phyloP scores from a whole-genome alignment of 2,888 invertebrate genomes.

The Phyllotreta striolata region DNA sequence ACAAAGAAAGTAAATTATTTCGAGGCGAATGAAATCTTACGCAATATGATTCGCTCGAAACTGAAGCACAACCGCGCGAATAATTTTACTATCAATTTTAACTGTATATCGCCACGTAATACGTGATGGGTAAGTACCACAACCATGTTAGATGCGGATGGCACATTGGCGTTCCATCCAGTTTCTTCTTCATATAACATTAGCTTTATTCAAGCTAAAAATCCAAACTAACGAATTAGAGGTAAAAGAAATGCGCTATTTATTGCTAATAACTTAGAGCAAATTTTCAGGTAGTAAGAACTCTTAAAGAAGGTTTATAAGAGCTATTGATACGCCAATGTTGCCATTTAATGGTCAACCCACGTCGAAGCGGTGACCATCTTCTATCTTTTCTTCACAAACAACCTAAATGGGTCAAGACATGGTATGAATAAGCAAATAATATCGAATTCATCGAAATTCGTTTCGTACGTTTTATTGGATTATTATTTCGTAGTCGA shows the following conservation, averaged over 20 bases:
- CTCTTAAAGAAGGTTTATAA: too few relatives aligned
- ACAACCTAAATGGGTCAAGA: constrained; percentile 40
- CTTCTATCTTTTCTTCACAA: constrained; percentile 31
- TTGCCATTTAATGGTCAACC: constrained; percentile 28
- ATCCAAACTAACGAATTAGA: too few relatives aligned
- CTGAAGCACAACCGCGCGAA: constrained; percentile 36
- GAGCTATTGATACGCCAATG: constrained; percentile 22
- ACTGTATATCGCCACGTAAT: constrained; percentile 41
- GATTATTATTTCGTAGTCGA: constrained; percentile 17
- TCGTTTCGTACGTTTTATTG: constrained; percentile 21
- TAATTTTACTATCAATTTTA: constrained; percentile 47
- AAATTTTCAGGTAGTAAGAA: not conserved
- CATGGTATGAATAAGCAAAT: constrained; percentile 34
- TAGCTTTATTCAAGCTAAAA: too few relatives aligned
- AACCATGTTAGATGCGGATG: constrained; percentile 14
- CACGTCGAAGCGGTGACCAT: constrained; percentile 27
- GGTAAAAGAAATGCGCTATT: too few relatives aligned
- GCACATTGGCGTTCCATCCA: constrained; percentile 20
- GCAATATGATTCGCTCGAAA: constrained; percentile 18
- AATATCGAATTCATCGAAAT: constrained; percentile 34
- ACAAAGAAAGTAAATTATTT: constrained; percentile 26
- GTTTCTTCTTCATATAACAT: not conserved
- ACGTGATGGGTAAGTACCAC: constrained; percentile 12
- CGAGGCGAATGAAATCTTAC: constrained; percentile 15
- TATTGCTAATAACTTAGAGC: too few relatives aligned